Base-by-base conservation (phyloP, 2,113 vertebrate genomes). In the Phylloscopus trochilus region DNA sequence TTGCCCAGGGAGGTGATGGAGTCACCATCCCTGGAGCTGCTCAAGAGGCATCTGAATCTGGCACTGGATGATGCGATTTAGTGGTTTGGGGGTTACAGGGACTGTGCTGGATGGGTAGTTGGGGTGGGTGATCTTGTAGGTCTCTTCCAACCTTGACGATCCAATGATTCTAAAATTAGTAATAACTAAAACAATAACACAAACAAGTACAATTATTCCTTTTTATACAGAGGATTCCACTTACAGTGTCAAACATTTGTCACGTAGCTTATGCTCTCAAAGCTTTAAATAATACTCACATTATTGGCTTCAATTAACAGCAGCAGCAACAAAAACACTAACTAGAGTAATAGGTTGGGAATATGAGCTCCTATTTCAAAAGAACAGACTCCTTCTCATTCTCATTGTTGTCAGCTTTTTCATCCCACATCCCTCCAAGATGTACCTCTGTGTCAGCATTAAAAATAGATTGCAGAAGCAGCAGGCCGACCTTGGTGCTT, bases 61-160 rank as follows among this genome's bases (percentile, higher is more conserved):
- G 33, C 0, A 0, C 8, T 62, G 20, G 14, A 4, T n/a, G 19
- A 46, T 26, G 16, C 10, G 11, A 16, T 47, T 81, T n/a, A 24
- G 28, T n/a, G 7, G 7, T n/a, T 60, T 47, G 53, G n/a, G 24
- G 11, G 9, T 26, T n/a, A 26, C 20, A 46, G 20, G 21, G 16
- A 14, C 55, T 15, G 9, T n/a, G 6, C 10, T 67, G 23, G 6
- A 11, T 56, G 26, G 2, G 23, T 31, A 10, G 21, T 33, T 69
- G 63, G 39, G 26, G 27, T 62, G 16, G 7, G 6, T 12, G 60
- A n/a, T 39, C 44, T n/a, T 56, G 43, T 64, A 49, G 52, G 13
- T 52, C 15, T 52, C 39, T 39, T n/a, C 33, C 33, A n/a, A 24
- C n/a, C 20, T 41, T 53, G 24, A 52, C 39, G 46, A 46, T 67